Evolutionary conservation across 2,888 invertebrate species (phyloP).

Genomic region (Meandrusa payeni): DNA sequence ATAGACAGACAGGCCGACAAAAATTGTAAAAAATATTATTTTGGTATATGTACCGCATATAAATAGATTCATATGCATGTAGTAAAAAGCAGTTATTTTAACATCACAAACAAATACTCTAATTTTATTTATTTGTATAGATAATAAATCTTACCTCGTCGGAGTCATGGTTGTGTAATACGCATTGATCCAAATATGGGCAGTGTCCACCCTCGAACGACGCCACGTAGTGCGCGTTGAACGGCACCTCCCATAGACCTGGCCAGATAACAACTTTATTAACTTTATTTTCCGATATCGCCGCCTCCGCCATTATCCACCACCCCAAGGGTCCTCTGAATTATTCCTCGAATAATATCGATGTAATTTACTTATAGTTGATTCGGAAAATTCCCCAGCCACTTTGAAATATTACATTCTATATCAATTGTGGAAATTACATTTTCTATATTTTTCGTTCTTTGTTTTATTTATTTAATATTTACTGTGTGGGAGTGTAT

Average conservation of each 20-base stretch:
- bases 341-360: slow-evolving; percentile 13
- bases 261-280: slow-evolving; percentile 21
- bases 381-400: slow-evolving; percentile 4
- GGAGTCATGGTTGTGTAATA: slow-evolving; percentile 91
- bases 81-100: too few species aligned
- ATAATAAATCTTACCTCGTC: slow-evolving; percentile 72
- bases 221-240: slow-evolving; percentile 94
- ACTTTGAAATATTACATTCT: slow-evolving; percentile 7
- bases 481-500: too few species aligned
- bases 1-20: too few species aligned
- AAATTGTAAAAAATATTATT: too few species aligned
- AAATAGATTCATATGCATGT: too few species aligned
- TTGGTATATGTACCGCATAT: too few species aligned
- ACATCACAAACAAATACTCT: too few species aligned
- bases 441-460: too few species aligned
- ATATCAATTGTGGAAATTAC: too few species aligned
- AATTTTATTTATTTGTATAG: too few species aligned
- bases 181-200: slow-evolving; percentile 95
- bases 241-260: slow-evolving; percentile 95
- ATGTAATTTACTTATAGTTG: slow-evolving; percentile 17
- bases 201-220: slow-evolving; percentile 95
- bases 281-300: slow-evolving; percentile 24
- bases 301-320: slow-evolving; percentile 14
- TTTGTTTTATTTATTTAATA: too few species aligned
- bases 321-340: slow-evolving; percentile 8